These are phyloP conservation scores for Cettia cetti DNA, from an alignment of 2,113 vertebrate species.

Conservation along the genomic window DNA sequence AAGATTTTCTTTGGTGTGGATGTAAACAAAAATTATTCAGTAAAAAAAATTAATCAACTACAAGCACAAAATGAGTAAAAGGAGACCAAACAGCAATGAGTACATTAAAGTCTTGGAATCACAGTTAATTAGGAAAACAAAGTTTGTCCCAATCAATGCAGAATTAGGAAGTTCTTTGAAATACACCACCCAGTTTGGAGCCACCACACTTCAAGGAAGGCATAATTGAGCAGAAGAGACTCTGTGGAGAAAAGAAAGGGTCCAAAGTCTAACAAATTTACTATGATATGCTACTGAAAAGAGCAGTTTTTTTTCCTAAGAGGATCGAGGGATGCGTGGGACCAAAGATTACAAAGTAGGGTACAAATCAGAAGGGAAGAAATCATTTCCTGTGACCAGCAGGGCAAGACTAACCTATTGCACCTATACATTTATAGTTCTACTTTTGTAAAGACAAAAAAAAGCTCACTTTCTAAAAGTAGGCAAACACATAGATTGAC, in stretches of 20 bases:
- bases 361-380: not conserved
- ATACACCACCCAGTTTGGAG: not conserved
- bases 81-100: not conserved
- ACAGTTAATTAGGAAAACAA: not conserved
- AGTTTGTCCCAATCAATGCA: not conserved
- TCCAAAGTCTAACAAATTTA: not conserved
- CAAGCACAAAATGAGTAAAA: not conserved
- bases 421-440: not conserved
- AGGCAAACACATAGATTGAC: not conserved
- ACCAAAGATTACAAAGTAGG: not conserved
- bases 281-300: not conserved
- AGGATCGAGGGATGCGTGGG: not conserved
- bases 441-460: not conserved
- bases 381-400: not conserved
- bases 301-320: not conserved
- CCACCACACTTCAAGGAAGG: not conserved
- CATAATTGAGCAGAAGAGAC: not conserved
- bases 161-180: not conserved
- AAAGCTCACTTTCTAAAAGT: not conserved
- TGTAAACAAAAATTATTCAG: not conserved
- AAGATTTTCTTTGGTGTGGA: not conserved
- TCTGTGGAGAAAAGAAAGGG: not conserved
- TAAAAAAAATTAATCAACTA: not conserved
- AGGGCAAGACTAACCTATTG: not conserved
- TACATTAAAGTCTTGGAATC: not conserved